Evolutionary conservation across 2,113 vertebrate genomes (phyloP), one percentile per base, ranked within the genome.

Genomic region (Accipiter virgatus): DNA sequence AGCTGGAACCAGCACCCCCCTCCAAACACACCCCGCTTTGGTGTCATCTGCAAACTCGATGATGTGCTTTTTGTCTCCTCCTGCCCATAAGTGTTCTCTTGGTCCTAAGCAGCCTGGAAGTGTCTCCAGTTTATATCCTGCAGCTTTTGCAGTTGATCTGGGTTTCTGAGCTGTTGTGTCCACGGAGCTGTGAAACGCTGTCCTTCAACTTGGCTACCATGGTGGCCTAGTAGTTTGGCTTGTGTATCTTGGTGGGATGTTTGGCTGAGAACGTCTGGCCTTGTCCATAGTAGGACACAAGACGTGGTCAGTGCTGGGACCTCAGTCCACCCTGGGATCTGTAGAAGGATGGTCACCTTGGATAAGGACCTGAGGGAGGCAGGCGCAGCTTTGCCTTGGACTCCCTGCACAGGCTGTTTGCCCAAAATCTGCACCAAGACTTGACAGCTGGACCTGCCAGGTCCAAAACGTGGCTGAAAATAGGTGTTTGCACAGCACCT

Each of bases 381-480:
- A 83, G 38, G 23, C 21, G 81, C 62, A 55, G 16, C 27, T 90
- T 53, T 91, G 48, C 53, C 45, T 75, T 0, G 0, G 55, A 52
- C 20, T 52, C 27, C n/a, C 61, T 34, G n/a, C 43, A 31, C 47
- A 23, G 21, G 34, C 20, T 84, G 12, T 75, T 90, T 77, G 19
- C 38, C 16, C 52, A 53, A 94, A 53, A 90, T 66, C 65, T 34
- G 27, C 19, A 78, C 52, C 81, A 36, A 52, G 16, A 38, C 32
- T 36, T 86, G 27, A 38, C 2, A 73, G 43, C 16, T 34, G 29
- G 38, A 42, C 29, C 32, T 73, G 58, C 17, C 0, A 0, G 8
- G 11, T 53, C 62, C 59, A 86, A 78, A 91, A 59, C 0, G 0
- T 4, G 17, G 13, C 66, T 45, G 72, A 72, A 86, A n/a, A 40